Evolutionary conservation across 2,113 vertebrate species (phyloP).

Genomic region (Nematolebias whitei): DNA sequence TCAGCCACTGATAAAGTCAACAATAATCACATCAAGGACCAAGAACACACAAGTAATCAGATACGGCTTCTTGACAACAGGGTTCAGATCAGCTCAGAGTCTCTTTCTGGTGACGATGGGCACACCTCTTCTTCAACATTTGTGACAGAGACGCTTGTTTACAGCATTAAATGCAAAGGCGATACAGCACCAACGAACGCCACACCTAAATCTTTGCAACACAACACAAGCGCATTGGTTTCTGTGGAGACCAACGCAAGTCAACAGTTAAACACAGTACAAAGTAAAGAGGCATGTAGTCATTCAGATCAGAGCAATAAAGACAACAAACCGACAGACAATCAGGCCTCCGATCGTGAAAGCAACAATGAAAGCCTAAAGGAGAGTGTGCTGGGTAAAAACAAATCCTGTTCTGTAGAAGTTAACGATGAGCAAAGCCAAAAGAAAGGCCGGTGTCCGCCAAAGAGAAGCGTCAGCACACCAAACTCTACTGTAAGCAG

Average conservation of each 20-base stretch:
- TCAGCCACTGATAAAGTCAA: constrained; percentile 30
- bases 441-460: constrained; percentile 63
- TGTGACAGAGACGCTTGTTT: constrained; percentile 69
- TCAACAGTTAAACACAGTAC: constrained; percentile 30
- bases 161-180: constrained; percentile 48
- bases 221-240: not conserved
- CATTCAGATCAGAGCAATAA: constrained; percentile 46
- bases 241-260: constrained; percentile 32
- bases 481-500: constrained; percentile 44
- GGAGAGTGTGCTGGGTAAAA: constrained; percentile 46
- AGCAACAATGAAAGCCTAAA: constrained; percentile 35
- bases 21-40: constrained; percentile 17
- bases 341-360: constrained; percentile 20
- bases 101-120: constrained; percentile 23
- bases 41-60: constrained; percentile 10
- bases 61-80: constrained; percentile 59
- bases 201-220: constrained; percentile 32
- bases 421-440: constrained; percentile 56
- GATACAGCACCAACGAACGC: constrained; percentile 18
- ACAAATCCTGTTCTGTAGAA: constrained; percentile 53
- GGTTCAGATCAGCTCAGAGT: constrained; percentile 39
- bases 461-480: constrained; percentile 63
- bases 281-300: constrained; percentile 11
- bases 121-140: constrained; percentile 22
- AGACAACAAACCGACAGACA: constrained; percentile 45